Conservation (phyloP, 2,113 vertebrate species). For the Calyptomena viridis region DNA sequence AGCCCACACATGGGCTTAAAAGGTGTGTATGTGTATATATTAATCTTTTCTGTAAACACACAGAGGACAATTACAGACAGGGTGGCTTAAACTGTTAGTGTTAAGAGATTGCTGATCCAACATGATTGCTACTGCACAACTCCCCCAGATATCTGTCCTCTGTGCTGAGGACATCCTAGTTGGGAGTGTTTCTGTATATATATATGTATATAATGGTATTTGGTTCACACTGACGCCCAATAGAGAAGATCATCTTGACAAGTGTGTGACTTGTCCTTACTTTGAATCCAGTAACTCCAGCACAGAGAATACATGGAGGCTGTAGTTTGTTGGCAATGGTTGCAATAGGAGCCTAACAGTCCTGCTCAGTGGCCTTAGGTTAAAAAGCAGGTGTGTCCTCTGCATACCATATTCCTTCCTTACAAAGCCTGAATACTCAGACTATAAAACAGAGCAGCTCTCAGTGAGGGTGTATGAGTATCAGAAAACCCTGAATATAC, state of each 20-base stretch:
- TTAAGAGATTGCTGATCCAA: constrained; percentile 30
- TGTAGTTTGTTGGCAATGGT: background rate
- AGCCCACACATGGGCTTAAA: constrained; percentile 32
- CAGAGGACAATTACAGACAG: background rate
- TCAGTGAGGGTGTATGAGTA: background rate
- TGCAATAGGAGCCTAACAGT: background rate
- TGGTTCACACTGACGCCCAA: background rate
- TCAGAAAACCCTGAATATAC: background rate
- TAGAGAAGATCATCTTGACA: background rate
- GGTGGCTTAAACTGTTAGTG: background rate
- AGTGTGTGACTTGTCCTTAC: background rate
- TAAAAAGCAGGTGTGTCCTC: background rate
- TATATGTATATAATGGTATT: background rate
- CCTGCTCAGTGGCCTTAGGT: background rate
- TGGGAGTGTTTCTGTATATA: background rate
- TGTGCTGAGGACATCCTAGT: background rate
- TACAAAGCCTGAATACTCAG: background rate
- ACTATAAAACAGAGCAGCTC: background rate
- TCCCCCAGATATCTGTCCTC: constrained; percentile 25
- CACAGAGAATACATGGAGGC: background rate
- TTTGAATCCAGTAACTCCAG: background rate
- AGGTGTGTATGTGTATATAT: background rate
- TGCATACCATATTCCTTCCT: background rate
- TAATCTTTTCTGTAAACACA: constrained; percentile 33
- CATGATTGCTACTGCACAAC: background rate